Evolutionary conservation across 1,140 invertebrate genomes (phyloP).

Genomic region (Hycleus cichorii): DNA sequence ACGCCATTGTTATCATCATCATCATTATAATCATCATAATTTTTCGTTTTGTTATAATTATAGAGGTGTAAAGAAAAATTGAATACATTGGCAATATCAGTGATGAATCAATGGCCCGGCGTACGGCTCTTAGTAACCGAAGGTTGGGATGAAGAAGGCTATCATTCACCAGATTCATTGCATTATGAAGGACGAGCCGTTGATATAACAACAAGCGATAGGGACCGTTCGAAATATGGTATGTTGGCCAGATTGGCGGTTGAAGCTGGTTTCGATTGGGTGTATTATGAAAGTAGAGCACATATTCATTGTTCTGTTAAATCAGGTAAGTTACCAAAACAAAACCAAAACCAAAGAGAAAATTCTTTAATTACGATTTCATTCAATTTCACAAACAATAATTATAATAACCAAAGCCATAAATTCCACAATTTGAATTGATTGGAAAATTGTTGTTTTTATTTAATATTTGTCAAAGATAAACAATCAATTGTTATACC

Average conservation of each 20-base stretch:
- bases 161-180: slow-evolving; percentile 72
- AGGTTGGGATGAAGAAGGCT: slow-evolving; percentile 86
- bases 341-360: too few species aligned
- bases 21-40: too few species aligned
- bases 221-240: slow-evolving; percentile 86
- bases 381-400: too few species aligned
- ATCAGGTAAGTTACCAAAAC: slow-evolving; percentile 66
- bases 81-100: slow-evolving; percentile 88
- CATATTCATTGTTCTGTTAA: slow-evolving; percentile 97
- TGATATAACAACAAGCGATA: slow-evolving; percentile 90
- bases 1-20: not conserved
- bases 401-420: too few species aligned
- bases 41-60: slow-evolving; percentile 36
- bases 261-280: slow-evolving; percentile 97
- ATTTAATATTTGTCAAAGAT: too few species aligned
- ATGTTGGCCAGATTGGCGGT: slow-evolving; percentile 93
- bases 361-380: too few species aligned
- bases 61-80: slow-evolving; percentile 94
- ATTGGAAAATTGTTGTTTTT: too few species aligned
- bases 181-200: slow-evolving; percentile 95
- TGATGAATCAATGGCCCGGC: slow-evolving; percentile 97
- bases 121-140: slow-evolving; percentile 87
- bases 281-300: slow-evolving; percentile 88
- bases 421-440: too few species aligned
- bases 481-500: too few species aligned